Base-by-base conservation (phyloP, 2,888 invertebrate species). In the Oasisia sp. region DNA sequence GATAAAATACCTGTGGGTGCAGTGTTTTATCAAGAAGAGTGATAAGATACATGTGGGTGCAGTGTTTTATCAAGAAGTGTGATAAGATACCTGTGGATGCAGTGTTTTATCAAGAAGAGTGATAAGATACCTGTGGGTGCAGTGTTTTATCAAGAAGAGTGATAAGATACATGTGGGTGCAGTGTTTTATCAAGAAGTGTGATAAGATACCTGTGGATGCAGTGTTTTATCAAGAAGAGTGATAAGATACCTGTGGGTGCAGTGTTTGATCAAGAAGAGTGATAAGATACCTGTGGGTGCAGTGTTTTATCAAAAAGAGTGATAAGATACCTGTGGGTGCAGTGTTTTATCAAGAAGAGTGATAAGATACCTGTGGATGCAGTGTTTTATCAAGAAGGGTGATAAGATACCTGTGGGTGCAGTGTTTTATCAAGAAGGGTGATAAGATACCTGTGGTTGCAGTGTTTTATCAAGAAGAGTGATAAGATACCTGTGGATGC, bases 1-100 rank as follows among this genome's bases (percentile, higher is more conserved):
- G 12, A 99, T 97, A 93, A n/a, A n/a, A n/a, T n/a, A n/a, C n/a
- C n/a, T 97, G 97, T 0, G 98, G 98, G 96, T 98, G 98, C 94
- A 98, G 97, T 94, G 98, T 97, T 94, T 97, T 97, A 1, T 97
- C 97, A 92, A 99, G 95, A 92, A 99, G 96, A 93, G 98, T 97
- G 12, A 99, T 97, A 93, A n/a, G n/a, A n/a, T n/a, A n/a, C n/a
- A n/a, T 97, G 97, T 0, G 98, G 98, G 96, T 98, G 98, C 94
- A 98, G 97, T 94, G 98, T 97, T 94, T 97, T 97, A 1, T 97
- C 97, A 92, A 99, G 95, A 92, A 99, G 96, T 93, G 98, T 97
- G 12, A 99, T 97, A 93, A n/a, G n/a, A n/a, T n/a, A n/a, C n/a
- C n/a, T 97, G 97, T 0, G 98, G 98, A 96, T 98, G 98, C 94